Conservation (phyloP, 2,797 vertebrate genomes). For the Labeo calbasu region DNA sequence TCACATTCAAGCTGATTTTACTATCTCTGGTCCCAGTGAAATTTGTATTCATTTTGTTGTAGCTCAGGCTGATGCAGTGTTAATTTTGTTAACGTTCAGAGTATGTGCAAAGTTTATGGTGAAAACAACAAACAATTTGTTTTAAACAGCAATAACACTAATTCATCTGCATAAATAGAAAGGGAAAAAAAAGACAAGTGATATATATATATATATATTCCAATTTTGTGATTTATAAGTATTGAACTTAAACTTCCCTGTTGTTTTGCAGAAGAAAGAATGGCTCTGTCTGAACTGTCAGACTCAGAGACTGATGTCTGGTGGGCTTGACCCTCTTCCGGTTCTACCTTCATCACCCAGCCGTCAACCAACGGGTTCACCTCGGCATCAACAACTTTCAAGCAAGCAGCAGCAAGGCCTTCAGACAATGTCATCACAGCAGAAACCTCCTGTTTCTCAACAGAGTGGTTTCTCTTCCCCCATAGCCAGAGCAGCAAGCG, state of each 20-base stretch:
- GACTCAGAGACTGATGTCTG: constrained; percentile 93
- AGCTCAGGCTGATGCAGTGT: not conserved
- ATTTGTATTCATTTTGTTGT: too few species aligned
- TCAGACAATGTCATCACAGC: constrained; percentile 63
- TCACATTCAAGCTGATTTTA: constrained; percentile 17
- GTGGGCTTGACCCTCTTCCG: constrained; percentile 85
- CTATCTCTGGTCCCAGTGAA: too few species aligned
- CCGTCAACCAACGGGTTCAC: constrained; percentile 81
- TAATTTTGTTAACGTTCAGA: not conserved
- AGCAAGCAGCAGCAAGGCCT: constrained; percentile 72
- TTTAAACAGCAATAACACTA: not conserved
- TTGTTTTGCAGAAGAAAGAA: constrained; percentile 90
- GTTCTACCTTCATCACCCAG: constrained; percentile 83
- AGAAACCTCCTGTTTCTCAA: constrained; percentile 67
- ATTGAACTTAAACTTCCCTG: constrained; percentile 40
- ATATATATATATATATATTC: not conserved
- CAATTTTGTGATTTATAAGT: not conserved
- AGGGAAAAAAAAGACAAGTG: not conserved
- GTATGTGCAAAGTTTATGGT: not conserved
- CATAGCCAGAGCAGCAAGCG: constrained; percentile 74
- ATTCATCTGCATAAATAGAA: not conserved
- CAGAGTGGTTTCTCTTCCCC: constrained; percentile 71
- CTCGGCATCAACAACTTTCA: constrained; percentile 79
- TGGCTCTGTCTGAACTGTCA: constrained; percentile 99
- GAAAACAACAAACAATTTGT: not conserved